Percentiles rank a stretch among this genome's conserved stretches.
These are phyloP conservation scores for Saguinus oedipus DNA, from an alignment of 2,797 vertebrate species.

Conservation along the genomic window DNA sequence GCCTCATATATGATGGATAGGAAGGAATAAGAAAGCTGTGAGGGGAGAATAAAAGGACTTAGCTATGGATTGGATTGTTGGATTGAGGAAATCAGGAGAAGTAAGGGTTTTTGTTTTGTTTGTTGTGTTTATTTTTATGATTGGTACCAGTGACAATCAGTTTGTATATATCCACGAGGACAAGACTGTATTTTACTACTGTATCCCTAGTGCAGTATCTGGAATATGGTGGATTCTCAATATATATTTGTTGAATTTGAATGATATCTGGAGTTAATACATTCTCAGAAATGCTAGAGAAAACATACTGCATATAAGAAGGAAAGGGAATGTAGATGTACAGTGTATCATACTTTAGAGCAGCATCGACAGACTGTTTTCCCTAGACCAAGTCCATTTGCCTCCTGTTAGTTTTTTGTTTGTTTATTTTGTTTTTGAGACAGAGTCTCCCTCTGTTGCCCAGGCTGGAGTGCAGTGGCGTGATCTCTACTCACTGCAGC, in stretches of 20 bases:
- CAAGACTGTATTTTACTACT: neutral
- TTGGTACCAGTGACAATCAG: neutral
- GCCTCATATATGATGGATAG: neutral
- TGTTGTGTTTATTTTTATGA: neutral
- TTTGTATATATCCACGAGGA: neutral
- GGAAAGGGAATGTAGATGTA: neutral
- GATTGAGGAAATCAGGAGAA: neutral
- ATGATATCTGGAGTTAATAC: neutral
- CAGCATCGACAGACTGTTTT: neutral
- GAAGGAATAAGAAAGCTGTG: neutral
- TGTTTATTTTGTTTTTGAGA: too few relatives aligned
- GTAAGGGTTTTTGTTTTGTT: neutral
- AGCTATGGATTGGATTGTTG: neutral
- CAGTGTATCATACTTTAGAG: neutral
- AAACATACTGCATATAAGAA: neutral
- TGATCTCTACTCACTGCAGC: too few relatives aligned
- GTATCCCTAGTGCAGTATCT: neutral
- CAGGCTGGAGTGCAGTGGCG: too few relatives aligned
- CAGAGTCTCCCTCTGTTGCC: too few relatives aligned
- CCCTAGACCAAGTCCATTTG: neutral
- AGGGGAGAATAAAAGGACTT: neutral
- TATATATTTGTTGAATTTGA: slow-evolving; percentile 23
- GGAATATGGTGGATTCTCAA: neutral
- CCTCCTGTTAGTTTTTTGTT: neutral
- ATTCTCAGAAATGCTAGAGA: neutral